Percentiles rank a stretch among this genome's conserved stretches.
Evolutionary conservation across 2,888 invertebrate genomes (phyloP).

Genomic region (Dendrolimus pini): DNA sequence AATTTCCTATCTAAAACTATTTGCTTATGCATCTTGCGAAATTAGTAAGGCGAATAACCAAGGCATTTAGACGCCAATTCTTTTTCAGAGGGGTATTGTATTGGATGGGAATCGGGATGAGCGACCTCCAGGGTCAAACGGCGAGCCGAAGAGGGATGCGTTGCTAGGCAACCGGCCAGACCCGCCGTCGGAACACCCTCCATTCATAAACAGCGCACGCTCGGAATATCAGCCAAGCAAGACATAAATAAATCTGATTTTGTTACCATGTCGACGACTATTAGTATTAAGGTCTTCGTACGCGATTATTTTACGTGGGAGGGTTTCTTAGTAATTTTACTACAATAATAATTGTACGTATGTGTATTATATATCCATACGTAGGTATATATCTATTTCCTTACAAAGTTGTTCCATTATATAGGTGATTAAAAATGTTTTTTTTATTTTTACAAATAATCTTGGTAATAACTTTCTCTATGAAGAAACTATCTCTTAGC

Average conservation of each 20-base stretch:
- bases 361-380: too few species aligned
- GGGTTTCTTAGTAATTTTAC: too few species aligned
- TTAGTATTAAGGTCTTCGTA: too few species aligned
- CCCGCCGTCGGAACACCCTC: constrained; percentile 22
- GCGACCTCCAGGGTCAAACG: constrained; percentile 48
- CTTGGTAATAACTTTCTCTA: too few species aligned
- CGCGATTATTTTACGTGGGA: too few species aligned
- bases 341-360: too few species aligned
- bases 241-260: background rate
- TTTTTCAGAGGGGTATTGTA: constrained; percentile 3
- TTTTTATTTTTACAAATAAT: too few species aligned
- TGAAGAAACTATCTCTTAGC: too few species aligned
- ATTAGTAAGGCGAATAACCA: constrained; percentile 5
- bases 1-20: too few species aligned
- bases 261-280: background rate
- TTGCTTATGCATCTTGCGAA: background rate
- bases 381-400: too few species aligned
- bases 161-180: constrained; percentile 45
- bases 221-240: constrained; percentile 16
- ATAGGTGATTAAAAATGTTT: too few species aligned
- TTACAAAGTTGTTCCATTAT: too few species aligned
- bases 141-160: constrained; percentile 39
- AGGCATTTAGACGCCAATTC: background rate
- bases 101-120: constrained; percentile 28
- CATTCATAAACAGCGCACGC: constrained; percentile 36